Base-by-base conservation (phyloP, 2,888 invertebrate species). In the Drosophila nigricruria region DNA sequence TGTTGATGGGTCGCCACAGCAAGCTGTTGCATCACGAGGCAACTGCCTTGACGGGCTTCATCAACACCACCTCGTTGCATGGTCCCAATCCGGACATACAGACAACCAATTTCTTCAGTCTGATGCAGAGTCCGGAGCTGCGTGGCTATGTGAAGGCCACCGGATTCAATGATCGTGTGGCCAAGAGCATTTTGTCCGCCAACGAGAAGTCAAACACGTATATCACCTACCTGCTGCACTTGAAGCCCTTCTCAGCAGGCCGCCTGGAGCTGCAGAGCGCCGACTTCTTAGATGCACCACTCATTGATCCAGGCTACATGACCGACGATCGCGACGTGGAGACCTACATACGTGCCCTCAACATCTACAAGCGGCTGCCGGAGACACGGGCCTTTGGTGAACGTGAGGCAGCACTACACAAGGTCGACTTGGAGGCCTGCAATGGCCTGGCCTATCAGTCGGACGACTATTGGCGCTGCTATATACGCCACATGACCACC, bases 401-500 rank as follows among this genome's bases (percentile, higher is more conserved):
- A 3, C 85, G 93, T 5, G 92, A 93, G 23, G 92, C 94, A 0
- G 70, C 92, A 20, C 59, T 94, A 4, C 82, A 97, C 75, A 95
- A 95, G 62, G 95, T 96, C 47, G 95, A 96, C 0, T 94, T 97
- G 93, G 97, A 97, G 0, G 96, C 96, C 0, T 98, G 97, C 88
- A 95, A 95, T 65, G 94, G 94, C 14, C 94, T 95, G 66, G 92
- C 93, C 0, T 94, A 96, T 59, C 95, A 95, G 80, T 95, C 96
- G 14, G 97, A 97, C 89, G 96, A 96, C 54, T 97, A 97, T 88
- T 97, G 97, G 97, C 97, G 96, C 85, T 97, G 97, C 89, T 95
- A 96, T 73, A 94, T 97, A 32, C 94, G 96, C 34, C 97, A 97
- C 88, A 96, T 96, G 89, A 94, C 94, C 1, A 95, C 95, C 75